phyloP scores from a whole-genome alignment of 1,140 invertebrate species.

The Sycobia sp. region DNA sequence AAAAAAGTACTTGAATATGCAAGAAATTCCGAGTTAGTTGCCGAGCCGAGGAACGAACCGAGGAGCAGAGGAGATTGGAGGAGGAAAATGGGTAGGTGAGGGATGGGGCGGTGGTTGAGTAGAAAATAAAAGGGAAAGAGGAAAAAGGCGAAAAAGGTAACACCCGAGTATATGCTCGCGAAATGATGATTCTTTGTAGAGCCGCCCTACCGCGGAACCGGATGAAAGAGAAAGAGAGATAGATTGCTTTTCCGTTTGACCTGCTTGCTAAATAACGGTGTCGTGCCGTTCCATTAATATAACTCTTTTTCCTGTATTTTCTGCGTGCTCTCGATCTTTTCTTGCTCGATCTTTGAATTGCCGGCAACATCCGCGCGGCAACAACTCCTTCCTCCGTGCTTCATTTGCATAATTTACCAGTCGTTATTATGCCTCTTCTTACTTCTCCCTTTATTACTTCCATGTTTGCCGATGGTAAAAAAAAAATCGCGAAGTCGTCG shows the following conservation, averaged over 20 bases:
- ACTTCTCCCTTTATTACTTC: too few relatives aligned
- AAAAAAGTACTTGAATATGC: too few relatives aligned
- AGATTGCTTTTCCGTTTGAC: conserved; percentile 29
- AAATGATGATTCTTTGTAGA: conserved; percentile 25
- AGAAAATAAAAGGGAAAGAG: background rate
- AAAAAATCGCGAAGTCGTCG: too few relatives aligned
- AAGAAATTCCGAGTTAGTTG: too few relatives aligned
- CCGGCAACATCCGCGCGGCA: too few relatives aligned
- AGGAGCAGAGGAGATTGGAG: too few relatives aligned
- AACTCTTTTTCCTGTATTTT: background rate
- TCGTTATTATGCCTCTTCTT: too few relatives aligned
- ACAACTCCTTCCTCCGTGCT: background rate
- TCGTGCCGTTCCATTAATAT: conserved; percentile 13
- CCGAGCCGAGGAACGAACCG: too few relatives aligned
- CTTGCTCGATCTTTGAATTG: conserved; percentile 18
- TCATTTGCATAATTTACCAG: conserved; percentile 1
- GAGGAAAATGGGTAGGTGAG: too few relatives aligned
- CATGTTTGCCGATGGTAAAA: too few relatives aligned
- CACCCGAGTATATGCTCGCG: background rate
- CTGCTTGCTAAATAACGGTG: conserved; percentile 22
- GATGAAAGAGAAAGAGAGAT: too few relatives aligned
- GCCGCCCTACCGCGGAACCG: background rate
- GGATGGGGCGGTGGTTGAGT: too few relatives aligned
- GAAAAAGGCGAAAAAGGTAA: background rate
- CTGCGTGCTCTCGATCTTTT: conserved; percentile 11